Evolutionary conservation across 2,797 vertebrate genomes (phyloP).

Genomic region (Falco columbarius): DNA sequence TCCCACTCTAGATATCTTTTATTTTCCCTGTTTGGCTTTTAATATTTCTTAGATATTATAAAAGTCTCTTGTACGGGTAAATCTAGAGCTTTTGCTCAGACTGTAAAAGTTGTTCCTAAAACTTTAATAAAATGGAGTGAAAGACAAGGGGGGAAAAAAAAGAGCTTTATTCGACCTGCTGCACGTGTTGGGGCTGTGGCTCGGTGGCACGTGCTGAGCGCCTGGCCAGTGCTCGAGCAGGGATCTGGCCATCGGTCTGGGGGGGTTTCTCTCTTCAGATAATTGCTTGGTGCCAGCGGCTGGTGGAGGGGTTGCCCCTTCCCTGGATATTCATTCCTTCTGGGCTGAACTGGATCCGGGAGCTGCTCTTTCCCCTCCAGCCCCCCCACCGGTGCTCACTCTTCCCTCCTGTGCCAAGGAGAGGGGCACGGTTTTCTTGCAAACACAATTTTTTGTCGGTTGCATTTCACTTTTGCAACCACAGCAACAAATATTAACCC

Average conservation of each 20-base stretch:
- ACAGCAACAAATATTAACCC: background rate
- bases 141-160: background rate
- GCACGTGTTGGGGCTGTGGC: background rate
- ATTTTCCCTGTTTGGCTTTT: background rate
- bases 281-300: accelerated
- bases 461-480: background rate
- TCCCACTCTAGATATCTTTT: background rate
- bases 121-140: background rate
- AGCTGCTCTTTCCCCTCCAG: background rate
- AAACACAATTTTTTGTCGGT: background rate
- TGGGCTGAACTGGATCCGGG: accelerated
- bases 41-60: background rate
- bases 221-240: background rate
- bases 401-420: background rate
- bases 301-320: background rate
- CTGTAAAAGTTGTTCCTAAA: background rate
- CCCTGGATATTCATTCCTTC: background rate
- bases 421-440: background rate
- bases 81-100: background rate
- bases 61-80: background rate
- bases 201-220: background rate
- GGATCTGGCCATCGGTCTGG: background rate
- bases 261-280: background rate
- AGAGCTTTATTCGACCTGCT: background rate
- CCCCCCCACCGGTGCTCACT: accelerated